Evolutionary conservation across 2,113 vertebrate species (phyloP), one percentile per base, ranked within the genome.

Genomic region (Bufo bufo): DNA sequence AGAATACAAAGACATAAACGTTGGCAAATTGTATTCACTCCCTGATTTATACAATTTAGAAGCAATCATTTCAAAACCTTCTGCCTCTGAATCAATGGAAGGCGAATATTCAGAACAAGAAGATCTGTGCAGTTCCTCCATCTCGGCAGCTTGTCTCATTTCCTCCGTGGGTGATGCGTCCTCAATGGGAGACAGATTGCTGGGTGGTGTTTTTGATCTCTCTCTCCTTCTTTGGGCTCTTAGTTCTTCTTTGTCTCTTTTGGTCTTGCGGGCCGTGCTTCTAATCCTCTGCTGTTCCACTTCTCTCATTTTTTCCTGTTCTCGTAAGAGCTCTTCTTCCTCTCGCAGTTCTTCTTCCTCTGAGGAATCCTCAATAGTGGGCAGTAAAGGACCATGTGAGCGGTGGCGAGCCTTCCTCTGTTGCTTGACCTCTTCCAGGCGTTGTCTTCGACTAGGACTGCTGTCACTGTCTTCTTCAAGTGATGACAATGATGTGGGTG

Each of bases 271-370:
- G 0, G 96, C 98, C 0, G 98, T 99, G 93, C 98, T 99, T 84
- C 98, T 96, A 87, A 99, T 99, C 75, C 97, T 96, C 92, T 99
- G 98, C 93, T 99, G 98, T 63, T 99, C 98, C 77, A 98, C 96
- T 93, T 99, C 98, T 91, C 98, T 96, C 98, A 99, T 98, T 92
- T 99, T 97, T 90, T 99, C 98, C 90, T 99, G 98, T 92, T 99
- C 98, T 33, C 97, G 93, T 74, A 99, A 94, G 52, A 99, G 96
- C 92, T 99, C 98, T 91, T 99, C 98, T 90, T 99, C 98, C 71
- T 99, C 98, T 78, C 98, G 95, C 85, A 99, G 93, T 93, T 99
- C 98, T 74, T 99, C 98, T 90, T 99, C 98, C 91, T 99, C 98
- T 0, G 98, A 99, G 0, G 98, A 99, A 90, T 99, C 98, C 90